These are phyloP conservation scores for Epirrhoe alternata DNA, from an alignment of 2,888 invertebrate genomes.

Conservation along the genomic window DNA sequence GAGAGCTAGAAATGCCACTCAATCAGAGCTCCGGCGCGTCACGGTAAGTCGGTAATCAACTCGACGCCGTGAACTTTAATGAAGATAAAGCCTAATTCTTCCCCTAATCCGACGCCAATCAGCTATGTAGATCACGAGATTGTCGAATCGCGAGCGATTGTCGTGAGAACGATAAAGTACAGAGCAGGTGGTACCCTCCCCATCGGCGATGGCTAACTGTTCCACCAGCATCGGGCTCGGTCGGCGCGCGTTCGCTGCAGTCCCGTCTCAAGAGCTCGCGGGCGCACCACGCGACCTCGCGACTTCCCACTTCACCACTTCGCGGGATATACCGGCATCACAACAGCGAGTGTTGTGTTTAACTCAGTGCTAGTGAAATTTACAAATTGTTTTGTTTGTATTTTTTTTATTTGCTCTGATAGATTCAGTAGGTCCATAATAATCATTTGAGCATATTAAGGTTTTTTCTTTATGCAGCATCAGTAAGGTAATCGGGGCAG, in stretches of 20 bases:
- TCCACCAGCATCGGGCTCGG: constrained; percentile 71
- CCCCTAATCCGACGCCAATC: constrained; percentile 80
- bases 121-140: constrained; percentile 81
- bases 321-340: constrained; percentile 50
- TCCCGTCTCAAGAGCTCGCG: constrained; percentile 69
- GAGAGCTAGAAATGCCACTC: constrained; percentile 67
- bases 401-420: constrained; percentile 39
- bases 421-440: no score
- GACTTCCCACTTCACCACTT: constrained; percentile 43
- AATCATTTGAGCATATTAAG: constrained; percentile 39
- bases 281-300: constrained; percentile 67
- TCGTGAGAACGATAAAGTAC: constrained; percentile 82
- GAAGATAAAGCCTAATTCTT: constrained; percentile 66
- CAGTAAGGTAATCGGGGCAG: constrained; percentile 83
- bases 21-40: constrained; percentile 69
- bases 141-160: constrained; percentile 70
- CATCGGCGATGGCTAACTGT: constrained; percentile 74
- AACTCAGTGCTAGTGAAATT: constrained; percentile 51
- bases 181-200: constrained; percentile 80
- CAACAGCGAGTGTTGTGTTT: constrained; percentile 35
- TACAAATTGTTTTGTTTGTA: constrained; percentile 46
- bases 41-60: constrained; percentile 61
- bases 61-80: constrained; percentile 59
- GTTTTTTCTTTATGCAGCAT: constrained; percentile 67
- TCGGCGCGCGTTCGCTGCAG: constrained; percentile 70